A percentile compares a stretch with the other conserved stretches of the same genome.
These are phyloP conservation scores for Vanacampus margaritifer DNA, from an alignment of 2,113 vertebrate genomes.

Conservation along the genomic window DNA sequence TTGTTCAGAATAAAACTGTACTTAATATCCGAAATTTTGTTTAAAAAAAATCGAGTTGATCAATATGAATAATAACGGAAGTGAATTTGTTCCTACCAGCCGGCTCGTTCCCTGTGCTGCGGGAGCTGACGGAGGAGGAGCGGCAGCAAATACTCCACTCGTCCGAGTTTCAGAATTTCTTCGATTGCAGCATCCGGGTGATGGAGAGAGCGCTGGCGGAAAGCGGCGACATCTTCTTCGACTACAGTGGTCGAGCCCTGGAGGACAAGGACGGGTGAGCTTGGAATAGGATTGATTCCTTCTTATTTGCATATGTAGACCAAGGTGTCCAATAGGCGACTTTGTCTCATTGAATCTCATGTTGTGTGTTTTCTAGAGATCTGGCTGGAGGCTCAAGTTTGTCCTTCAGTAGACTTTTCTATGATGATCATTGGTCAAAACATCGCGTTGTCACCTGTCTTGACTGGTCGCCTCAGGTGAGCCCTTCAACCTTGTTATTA, in stretches of 20 bases:
- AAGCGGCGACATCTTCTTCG: conserved; percentile 92
- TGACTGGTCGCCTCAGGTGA: conserved; percentile 95
- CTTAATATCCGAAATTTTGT: too few species aligned
- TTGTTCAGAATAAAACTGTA: too few species aligned
- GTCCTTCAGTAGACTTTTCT: conserved; percentile 89
- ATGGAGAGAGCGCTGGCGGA: conserved; percentile 94
- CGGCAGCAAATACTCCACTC: conserved; percentile 95
- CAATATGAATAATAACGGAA: not conserved
- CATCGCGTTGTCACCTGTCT: conserved; percentile 95
- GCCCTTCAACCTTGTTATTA: not conserved
- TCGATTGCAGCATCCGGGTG: conserved; percentile 91
- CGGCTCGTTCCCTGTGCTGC: conserved; percentile 54
- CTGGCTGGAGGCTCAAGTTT: conserved; percentile 88
- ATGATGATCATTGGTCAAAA: conserved; percentile 97
- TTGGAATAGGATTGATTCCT: not conserved
- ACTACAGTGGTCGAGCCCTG: conserved; percentile 89
- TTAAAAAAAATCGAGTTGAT: not conserved
- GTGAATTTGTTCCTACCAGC: not conserved
- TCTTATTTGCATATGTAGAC: not conserved
- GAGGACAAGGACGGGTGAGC: conserved; percentile 95
- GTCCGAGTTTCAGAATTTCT: conserved; percentile 95
- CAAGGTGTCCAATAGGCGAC: not conserved
- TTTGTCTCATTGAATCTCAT: not conserved
- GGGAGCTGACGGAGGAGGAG: conserved; percentile 95
- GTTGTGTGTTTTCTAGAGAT: conserved; percentile 73